Evolutionary conservation across 1,140 invertebrate species (phyloP).

Genomic region (Drosophila nikananu): DNA sequence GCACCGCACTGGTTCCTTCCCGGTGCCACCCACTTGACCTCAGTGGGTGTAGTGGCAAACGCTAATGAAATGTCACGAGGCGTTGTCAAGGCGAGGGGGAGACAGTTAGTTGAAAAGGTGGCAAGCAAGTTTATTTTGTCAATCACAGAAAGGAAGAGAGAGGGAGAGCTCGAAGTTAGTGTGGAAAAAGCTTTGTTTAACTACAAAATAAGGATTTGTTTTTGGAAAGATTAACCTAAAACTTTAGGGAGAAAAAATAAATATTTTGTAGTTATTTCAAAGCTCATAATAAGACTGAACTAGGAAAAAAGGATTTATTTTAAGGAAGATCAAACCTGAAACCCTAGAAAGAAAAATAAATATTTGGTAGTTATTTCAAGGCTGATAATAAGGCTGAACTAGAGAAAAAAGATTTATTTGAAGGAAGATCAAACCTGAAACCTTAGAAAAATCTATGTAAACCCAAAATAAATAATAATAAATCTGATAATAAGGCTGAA

Average conservation of each 20-base stretch:
- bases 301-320: too few species aligned
- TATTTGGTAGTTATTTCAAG: not conserved
- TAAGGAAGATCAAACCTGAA: too few species aligned
- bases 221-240: not conserved
- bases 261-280: not conserved
- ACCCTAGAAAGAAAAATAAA: too few species aligned
- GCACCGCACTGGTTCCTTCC: constrained; percentile 15
- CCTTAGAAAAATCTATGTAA: too few species aligned
- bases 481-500: too few species aligned
- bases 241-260: not conserved
- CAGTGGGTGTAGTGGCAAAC: constrained; percentile 42
- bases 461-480: too few species aligned
- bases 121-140: constrained; percentile 24
- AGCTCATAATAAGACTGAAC: too few species aligned
- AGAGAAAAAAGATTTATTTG: too few species aligned
- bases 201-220: not conserved
- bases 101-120: constrained; percentile 10
- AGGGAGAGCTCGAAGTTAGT: not conserved
- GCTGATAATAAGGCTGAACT: too few species aligned
- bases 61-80: constrained; percentile 72
- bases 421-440: too few species aligned
- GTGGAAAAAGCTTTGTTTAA: not conserved
- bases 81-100: constrained; percentile 26
- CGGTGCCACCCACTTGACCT: not conserved
- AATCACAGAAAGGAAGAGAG: not conserved